phyloP scores from a whole-genome alignment of 2,888 invertebrate genomes.

The Nephrocerus scutellatus region DNA sequence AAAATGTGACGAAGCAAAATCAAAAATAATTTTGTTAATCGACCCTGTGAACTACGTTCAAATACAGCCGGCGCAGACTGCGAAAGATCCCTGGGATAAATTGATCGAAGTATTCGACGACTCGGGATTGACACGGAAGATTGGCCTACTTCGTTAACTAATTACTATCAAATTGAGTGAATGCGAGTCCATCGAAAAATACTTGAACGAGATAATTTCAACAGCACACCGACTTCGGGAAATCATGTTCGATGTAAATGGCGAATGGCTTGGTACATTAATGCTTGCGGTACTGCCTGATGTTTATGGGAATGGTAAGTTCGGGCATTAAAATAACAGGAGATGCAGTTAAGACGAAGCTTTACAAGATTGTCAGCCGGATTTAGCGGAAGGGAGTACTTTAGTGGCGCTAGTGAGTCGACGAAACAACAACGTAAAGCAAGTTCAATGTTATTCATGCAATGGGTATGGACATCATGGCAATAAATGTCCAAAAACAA shows the following conservation, averaged over 20 bases:
- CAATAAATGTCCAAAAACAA: slow-evolving; percentile 17
- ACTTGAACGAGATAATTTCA: slow-evolving; percentile 26
- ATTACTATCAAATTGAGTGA: slow-evolving; percentile 10
- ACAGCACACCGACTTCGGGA: slow-evolving; percentile 28
- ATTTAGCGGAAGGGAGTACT: not conserved
- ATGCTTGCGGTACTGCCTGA: slow-evolving; percentile 29
- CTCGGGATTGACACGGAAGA: slow-evolving; percentile 27
- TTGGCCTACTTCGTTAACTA: slow-evolving; percentile 25
- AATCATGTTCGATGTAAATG: slow-evolving; percentile 20
- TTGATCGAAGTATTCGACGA: slow-evolving; percentile 28
- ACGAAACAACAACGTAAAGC: not conserved
- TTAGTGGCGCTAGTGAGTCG: too few species aligned
- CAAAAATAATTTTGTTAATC: too few species aligned
- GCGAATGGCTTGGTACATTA: slow-evolving; percentile 28
- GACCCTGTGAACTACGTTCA: too few species aligned
- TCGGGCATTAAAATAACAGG: slow-evolving; percentile 22
- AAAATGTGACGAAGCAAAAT: slow-evolving; percentile 7
- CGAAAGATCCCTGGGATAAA: slow-evolving; percentile 28
- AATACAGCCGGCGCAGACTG: slow-evolving; percentile 17
- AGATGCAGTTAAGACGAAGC: slow-evolving; percentile 28
- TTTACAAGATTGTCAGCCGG: slow-evolving; percentile 19
- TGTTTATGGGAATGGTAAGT: slow-evolving; percentile 21
- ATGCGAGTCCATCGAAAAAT: slow-evolving; percentile 26
- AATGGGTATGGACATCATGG: slow-evolving; percentile 10
- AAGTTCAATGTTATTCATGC: slow-evolving; percentile 13